A percentile compares a stretch with the other conserved stretches of the same genome.
phyloP scores from a whole-genome alignment of 2,888 invertebrate genomes.

The Hydropsyche betteni region DNA sequence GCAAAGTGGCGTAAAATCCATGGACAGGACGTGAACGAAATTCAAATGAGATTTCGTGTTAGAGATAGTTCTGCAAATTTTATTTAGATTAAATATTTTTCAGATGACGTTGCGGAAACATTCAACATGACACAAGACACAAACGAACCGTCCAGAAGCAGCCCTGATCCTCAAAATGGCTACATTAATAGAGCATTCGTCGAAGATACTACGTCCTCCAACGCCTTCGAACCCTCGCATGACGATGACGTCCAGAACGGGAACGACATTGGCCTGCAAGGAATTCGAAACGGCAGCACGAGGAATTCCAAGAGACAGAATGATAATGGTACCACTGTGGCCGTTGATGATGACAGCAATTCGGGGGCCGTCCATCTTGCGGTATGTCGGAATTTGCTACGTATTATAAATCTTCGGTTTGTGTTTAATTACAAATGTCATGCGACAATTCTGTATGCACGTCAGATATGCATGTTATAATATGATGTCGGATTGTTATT shows the following conservation, averaged over 20 bases:
- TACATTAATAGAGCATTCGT: slow-evolving; percentile 47
- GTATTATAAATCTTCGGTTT: too few species aligned
- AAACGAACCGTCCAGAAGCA: not conserved
- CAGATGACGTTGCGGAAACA: not conserved
- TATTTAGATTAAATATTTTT: too few species aligned
- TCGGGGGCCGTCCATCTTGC: slow-evolving; percentile 40
- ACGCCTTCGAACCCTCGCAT: not conserved
- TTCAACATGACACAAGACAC: slow-evolving; percentile 1
- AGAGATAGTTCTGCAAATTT: too few species aligned
- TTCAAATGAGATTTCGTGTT: too few species aligned
- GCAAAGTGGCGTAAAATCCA: too few species aligned
- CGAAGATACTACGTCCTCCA: not conserved
- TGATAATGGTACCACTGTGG: slow-evolving; percentile 22
- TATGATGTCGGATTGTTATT: too few species aligned
- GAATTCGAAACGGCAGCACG: slow-evolving; percentile 27
- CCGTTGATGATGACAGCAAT: slow-evolving; percentile 39
- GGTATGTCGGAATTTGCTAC: slow-evolving; percentile 24
- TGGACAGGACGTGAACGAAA: too few species aligned
- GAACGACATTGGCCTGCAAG: not conserved
- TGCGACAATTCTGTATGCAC: too few species aligned
- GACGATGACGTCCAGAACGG: slow-evolving; percentile 30
- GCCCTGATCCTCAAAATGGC: slow-evolving; percentile 29
- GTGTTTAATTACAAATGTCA: too few species aligned
- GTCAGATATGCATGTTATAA: too few species aligned
- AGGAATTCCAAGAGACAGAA: slow-evolving; percentile 21